Conservation (phyloP, 2,113 vertebrate genomes). For the Lophotis ruficrista region DNA sequence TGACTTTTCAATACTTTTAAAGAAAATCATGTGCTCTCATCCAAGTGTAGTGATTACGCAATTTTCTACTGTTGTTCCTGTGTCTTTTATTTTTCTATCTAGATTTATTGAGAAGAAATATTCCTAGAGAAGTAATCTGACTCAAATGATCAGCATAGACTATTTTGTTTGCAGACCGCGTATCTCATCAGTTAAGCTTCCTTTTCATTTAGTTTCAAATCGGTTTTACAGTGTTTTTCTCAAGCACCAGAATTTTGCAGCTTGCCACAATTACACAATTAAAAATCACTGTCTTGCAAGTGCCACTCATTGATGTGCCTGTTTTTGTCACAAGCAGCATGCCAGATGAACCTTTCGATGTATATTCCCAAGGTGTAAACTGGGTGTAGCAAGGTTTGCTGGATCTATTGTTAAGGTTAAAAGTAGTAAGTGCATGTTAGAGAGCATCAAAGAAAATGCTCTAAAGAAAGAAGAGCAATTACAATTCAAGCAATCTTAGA, state of each 20-base stretch:
- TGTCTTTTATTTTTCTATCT: neutral
- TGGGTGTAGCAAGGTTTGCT: neutral
- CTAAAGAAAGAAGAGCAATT: neutral
- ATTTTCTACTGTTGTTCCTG: neutral
- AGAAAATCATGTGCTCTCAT: neutral
- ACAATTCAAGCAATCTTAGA: neutral
- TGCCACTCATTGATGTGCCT: neutral
- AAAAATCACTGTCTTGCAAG: conserved; percentile 1
- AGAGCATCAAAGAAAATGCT: conserved; percentile 35
- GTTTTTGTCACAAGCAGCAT: neutral
- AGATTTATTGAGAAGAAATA: neutral
- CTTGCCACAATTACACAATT: neutral
- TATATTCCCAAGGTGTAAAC: conserved; percentile 10
- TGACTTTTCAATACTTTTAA: neutral
- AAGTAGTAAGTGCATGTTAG: conserved; percentile 43
- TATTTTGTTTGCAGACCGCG: neutral
- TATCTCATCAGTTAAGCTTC: neutral
- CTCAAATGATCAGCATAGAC: neutral
- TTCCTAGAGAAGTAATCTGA: neutral
- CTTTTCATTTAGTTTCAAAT: neutral
- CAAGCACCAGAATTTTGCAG: neutral
- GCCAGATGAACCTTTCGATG: neutral
- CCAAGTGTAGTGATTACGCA: neutral
- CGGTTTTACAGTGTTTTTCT: neutral
- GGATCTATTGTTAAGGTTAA: neutral